Evolutionary conservation across 1,140 invertebrate genomes (phyloP).

Genomic region (Neodiprion fabricii): DNA sequence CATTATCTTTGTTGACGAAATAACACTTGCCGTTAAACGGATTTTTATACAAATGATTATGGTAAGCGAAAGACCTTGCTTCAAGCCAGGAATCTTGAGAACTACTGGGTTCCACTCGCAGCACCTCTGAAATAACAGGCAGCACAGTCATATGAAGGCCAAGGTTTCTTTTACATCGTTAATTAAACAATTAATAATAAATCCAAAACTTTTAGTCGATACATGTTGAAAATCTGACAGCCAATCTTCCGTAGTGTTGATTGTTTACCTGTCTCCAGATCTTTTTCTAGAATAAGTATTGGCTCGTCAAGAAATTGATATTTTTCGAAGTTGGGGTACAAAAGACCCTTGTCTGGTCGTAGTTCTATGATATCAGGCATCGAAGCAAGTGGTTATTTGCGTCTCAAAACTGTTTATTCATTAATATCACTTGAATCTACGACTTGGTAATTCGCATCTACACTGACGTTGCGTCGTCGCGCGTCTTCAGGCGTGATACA

Average conservation of each 20-base stretch:
- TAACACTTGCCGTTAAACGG: constrained; percentile 50
- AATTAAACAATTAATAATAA: too few relatives aligned
- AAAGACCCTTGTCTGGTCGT: constrained; percentile 41
- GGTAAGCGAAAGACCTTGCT: constrained; percentile 53
- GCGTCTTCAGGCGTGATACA: too few relatives aligned
- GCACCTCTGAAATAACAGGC: constrained; percentile 41
- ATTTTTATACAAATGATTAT: constrained; percentile 58
- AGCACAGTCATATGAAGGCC: too few relatives aligned
- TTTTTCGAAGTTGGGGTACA: constrained; percentile 52
- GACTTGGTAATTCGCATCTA: too few relatives aligned
- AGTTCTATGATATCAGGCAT: constrained; percentile 56
- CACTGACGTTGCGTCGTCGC: too few relatives aligned
- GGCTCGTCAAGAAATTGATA: constrained; percentile 51
- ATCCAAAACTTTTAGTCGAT: too few relatives aligned
- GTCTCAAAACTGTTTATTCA: too few relatives aligned
- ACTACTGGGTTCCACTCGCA: constrained; percentile 40
- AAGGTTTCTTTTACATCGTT: too few relatives aligned
- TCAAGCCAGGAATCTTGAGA: constrained; percentile 54
- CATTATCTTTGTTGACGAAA: constrained; percentile 48
- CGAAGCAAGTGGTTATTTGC: neutral
- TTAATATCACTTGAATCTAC: too few relatives aligned
- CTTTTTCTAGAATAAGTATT: constrained; percentile 36
- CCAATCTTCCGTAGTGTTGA: neutral
- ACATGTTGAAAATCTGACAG: too few relatives aligned
- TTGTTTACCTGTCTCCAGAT: constrained; percentile 40